These are phyloP conservation scores for Macrobrachium rosenbergii DNA, from an alignment of 1,140 invertebrate species.

Conservation along the genomic window DNA sequence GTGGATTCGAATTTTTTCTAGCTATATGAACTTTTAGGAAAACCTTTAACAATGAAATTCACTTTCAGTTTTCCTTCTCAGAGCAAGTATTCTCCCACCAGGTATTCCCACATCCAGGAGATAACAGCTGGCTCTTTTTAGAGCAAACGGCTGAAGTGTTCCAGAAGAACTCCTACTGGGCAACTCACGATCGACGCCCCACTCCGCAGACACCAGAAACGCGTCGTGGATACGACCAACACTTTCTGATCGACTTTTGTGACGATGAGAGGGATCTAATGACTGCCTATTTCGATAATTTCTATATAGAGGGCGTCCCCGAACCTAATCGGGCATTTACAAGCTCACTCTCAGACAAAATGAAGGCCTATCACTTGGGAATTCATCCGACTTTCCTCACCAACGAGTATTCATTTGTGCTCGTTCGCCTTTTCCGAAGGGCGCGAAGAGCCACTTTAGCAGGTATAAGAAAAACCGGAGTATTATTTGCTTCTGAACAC, in stretches of 20 bases:
- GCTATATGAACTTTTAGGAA: no score
- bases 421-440: conserved; percentile 61
- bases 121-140: conserved; percentile 59
- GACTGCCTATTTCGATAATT: conserved; percentile 64
- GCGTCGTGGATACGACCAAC: conserved; percentile 49
- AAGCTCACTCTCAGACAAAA: conserved; percentile 51
- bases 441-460: conserved; percentile 43
- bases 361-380: conserved; percentile 58
- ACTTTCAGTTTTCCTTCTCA: neutral
- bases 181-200: conserved; percentile 3
- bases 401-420: conserved; percentile 59
- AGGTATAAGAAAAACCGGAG: conserved; percentile 17
- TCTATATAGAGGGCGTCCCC: conserved; percentile 61
- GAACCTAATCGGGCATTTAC: conserved; percentile 61
- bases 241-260: conserved; percentile 64
- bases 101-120: conserved; percentile 48
- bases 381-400: conserved; percentile 62
- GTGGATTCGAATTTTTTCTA: no score
- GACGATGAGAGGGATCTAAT: conserved; percentile 56
- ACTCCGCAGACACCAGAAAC: neutral
- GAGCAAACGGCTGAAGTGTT: conserved; percentile 64
- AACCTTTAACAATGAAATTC: no score
- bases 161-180: conserved; percentile 63
- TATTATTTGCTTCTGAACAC: neutral
- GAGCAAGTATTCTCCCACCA: neutral